phyloP scores from a whole-genome alignment of 1,140 invertebrate genomes.

The Drosophila guanche region DNA sequence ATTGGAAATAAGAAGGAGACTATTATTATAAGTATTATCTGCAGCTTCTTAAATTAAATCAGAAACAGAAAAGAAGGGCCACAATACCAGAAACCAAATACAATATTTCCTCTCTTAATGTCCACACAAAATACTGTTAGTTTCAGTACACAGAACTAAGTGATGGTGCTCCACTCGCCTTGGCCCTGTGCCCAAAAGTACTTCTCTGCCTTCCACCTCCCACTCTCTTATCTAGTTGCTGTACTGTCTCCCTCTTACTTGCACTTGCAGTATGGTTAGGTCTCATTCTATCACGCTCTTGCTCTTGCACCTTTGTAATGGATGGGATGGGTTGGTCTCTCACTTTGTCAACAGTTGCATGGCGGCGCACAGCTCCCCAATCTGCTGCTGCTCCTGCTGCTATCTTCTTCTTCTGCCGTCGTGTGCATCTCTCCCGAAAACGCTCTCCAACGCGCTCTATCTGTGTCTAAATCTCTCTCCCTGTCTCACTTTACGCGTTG shows the following conservation, averaged over 20 bases:
- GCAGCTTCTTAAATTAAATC: no score
- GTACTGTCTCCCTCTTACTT: conserved; percentile 2
- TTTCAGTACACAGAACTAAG: conserved; percentile 9
- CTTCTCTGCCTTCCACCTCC: background rate
- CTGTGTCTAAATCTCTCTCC: background rate
- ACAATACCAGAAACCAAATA: no score
- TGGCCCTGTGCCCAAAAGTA: conserved; percentile 65
- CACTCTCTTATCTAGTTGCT: conserved; percentile 6
- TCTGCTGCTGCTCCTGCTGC: conserved; percentile 1
- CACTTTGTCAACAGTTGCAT: conserved; percentile 68
- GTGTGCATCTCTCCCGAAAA: conserved; percentile 2
- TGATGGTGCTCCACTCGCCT: conserved; percentile 67
- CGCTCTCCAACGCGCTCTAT: no score
- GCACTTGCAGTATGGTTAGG: no score
- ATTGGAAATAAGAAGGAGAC: no score
- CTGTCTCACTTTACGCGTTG: conserved; percentile 18
- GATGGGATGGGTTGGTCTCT: background rate
- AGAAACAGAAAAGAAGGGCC: no score
- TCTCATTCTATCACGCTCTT: no score
- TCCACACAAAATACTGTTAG: no score
- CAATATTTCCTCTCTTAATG: no score
- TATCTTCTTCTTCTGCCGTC: background rate
- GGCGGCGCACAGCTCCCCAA: conserved; percentile 40
- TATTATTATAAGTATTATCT: no score
- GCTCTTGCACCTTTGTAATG: background rate